phyloP scores from a whole-genome alignment of 2,113 vertebrate species.

The Lophotis ruficrista region DNA sequence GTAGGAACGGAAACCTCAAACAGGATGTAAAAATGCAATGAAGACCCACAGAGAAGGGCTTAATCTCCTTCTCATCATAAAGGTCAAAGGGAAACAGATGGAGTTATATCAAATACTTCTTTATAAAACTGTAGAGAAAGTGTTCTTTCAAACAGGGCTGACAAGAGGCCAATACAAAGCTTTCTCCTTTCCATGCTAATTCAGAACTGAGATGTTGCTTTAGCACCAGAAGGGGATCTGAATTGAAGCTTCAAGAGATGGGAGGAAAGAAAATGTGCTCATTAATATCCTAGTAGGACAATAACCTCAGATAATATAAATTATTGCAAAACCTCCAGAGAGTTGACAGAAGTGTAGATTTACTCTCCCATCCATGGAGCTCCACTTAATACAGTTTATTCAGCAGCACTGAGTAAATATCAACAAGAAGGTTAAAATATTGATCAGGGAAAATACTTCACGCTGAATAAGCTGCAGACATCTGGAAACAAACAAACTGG shows the following conservation, averaged over 20 bases:
- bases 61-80: background rate
- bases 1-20: background rate
- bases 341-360: conserved; percentile 29
- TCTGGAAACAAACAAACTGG: conserved; percentile 50
- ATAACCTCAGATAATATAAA: conserved; percentile 49
- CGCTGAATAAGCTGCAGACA: conserved; percentile 12
- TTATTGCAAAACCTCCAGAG: conserved; percentile 52
- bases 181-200: conserved; percentile 4
- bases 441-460: conserved; percentile 58
- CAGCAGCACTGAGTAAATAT: conserved; percentile 56
- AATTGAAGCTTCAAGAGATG: background rate
- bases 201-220: conserved; percentile 3
- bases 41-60: background rate
- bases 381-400: conserved; percentile 24
- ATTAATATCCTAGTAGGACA: conserved; percentile 47
- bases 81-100: conserved; percentile 23
- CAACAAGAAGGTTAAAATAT: conserved; percentile 66
- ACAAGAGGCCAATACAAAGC: conserved; percentile 10
- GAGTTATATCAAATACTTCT: background rate
- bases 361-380: conserved; percentile 14
- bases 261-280: conserved; percentile 12
- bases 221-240: background rate
- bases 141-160: background rate
- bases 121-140: background rate
- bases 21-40: background rate